Percentiles rank a stretch among this genome's conserved stretches.
These are phyloP conservation scores for Rousettus leschenaultii DNA, from an alignment of 2,113 vertebrate species.

Conservation along the genomic window DNA sequence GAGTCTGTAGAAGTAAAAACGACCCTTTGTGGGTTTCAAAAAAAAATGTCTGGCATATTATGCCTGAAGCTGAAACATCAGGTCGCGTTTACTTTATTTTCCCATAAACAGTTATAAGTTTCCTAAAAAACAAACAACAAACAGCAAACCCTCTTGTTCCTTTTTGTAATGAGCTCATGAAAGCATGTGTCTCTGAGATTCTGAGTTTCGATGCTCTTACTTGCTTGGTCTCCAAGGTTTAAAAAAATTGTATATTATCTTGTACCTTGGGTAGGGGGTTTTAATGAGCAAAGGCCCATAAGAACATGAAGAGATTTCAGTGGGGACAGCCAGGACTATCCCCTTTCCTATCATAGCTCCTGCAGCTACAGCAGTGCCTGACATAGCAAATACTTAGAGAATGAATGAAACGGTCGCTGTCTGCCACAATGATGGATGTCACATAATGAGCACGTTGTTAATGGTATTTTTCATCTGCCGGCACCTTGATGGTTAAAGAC, in stretches of 20 bases:
- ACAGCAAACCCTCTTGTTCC: background rate
- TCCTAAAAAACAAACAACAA: background rate
- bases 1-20: background rate
- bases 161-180: background rate
- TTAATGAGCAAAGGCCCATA: background rate
- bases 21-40: conserved; percentile 6
- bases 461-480: background rate
- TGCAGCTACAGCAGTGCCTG: background rate
- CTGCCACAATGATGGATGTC: background rate
- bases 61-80: conserved; percentile 2
- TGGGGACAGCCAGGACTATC: background rate
- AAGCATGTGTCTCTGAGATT: background rate
- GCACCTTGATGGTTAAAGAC: background rate
- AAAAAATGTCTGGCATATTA: background rate
- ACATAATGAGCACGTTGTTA: background rate
- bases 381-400: background rate
- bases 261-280: background rate
- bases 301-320: background rate
- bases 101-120: background rate
- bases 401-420: too few species aligned
- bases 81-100: background rate
- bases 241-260: background rate
- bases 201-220: background rate
- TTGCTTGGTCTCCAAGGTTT: background rate
- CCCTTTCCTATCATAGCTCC: too few species aligned